Evolutionary conservation across 2,888 invertebrate genomes (phyloP).

Genomic region (Drosophila nr. perissopoda): DNA sequence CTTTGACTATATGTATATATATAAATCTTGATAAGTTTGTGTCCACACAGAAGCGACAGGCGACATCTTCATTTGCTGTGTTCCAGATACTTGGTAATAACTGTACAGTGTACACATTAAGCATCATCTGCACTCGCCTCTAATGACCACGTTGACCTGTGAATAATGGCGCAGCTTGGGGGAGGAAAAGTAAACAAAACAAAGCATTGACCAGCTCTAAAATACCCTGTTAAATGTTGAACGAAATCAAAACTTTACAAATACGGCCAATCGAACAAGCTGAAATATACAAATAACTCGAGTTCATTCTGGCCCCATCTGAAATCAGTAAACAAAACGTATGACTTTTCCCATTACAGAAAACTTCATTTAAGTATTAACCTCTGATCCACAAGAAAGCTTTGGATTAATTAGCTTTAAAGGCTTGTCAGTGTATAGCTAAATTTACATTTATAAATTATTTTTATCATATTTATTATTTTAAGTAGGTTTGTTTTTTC

Average conservation of each 20-base stretch:
- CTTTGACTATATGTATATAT: neutral
- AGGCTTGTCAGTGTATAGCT: neutral
- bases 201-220: neutral
- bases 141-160: conserved; percentile 40
- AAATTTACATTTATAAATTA: neutral
- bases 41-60: conserved; percentile 22
- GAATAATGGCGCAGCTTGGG: conserved; percentile 17
- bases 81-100: conserved; percentile 18
- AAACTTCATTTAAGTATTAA: neutral
- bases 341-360: neutral
- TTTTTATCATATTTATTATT: neutral
- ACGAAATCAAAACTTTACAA: neutral
- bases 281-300: neutral
- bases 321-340: too few relatives aligned
- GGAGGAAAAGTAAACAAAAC: neutral
- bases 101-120: conserved; percentile 27
- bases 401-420: too few relatives aligned
- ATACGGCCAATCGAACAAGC: neutral
- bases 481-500: neutral
- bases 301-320: neutral
- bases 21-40: conserved; percentile 41
- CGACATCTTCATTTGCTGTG: conserved; percentile 45
- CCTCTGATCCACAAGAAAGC: neutral
- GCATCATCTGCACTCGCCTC: conserved; percentile 54
- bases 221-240: conserved; percentile 8